These are phyloP conservation scores for Protobothrops mucrosquamatus DNA, from an alignment of 2,113 vertebrate genomes.

Conservation along the genomic window DNA sequence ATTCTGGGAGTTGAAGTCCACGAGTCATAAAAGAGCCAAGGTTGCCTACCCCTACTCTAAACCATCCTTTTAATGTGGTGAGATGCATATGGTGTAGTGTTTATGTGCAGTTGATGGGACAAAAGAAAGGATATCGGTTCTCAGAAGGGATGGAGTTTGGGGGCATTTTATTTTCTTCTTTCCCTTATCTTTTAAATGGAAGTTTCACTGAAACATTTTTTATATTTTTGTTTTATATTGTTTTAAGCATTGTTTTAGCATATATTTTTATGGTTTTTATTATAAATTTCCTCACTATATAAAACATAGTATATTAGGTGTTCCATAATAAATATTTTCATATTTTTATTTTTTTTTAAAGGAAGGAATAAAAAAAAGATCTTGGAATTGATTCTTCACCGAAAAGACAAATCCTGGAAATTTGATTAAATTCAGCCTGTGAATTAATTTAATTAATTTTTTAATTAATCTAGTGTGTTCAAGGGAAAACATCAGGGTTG, in stretches of 20 bases:
- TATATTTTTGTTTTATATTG: not conserved
- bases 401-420: not conserved
- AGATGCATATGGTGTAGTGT: not conserved
- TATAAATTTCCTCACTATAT: not conserved
- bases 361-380: not conserved
- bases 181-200: not conserved
- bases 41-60: too few relatives aligned
- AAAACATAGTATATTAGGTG: not conserved
- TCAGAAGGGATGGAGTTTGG: not conserved
- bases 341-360: not conserved
- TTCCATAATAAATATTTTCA: not conserved
- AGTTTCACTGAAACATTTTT: not conserved
- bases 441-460: not conserved
- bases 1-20: too few relatives aligned
- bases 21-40: too few relatives aligned
- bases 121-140: not conserved
- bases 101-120: not conserved
- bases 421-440: not conserved
- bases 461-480: not conserved
- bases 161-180: not conserved
- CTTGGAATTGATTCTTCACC: not conserved
- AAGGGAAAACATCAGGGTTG: not conserved
- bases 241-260: not conserved
- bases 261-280: not conserved
- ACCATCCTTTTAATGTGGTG: not conserved